Conservation (phyloP, 1,140 invertebrate genomes). For the Hormaphis cornu region DNA sequence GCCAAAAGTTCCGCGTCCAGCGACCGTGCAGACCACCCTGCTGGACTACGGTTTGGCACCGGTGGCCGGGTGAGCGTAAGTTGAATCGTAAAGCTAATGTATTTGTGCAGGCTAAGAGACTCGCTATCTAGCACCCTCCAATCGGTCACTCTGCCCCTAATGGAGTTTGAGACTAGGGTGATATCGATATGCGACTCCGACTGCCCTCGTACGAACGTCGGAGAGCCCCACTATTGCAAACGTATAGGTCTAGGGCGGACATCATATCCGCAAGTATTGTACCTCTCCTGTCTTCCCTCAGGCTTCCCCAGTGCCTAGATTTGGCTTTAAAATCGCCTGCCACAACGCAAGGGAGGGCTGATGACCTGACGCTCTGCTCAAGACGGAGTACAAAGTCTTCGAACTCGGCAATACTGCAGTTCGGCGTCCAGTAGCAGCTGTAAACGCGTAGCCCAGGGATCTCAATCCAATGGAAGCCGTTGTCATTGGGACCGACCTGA, state of each 20-base stretch:
- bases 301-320: not conserved
- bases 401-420: not conserved
- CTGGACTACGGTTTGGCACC: too few species aligned
- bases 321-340: not conserved
- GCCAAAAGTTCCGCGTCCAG: too few species aligned
- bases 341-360: accelerated
- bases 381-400: not conserved
- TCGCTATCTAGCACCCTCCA: too few species aligned
- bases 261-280: not conserved
- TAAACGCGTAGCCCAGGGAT: not conserved
- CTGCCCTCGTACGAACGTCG: too few species aligned
- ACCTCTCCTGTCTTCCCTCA: not conserved
- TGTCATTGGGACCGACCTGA: not conserved
- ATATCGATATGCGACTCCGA: not conserved
- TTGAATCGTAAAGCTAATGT: too few species aligned
- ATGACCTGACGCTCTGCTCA: not conserved
- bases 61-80: too few species aligned
- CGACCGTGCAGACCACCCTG: too few species aligned
- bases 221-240: not conserved
- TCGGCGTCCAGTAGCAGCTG: not conserved
- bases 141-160: too few species aligned
- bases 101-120: too few species aligned
- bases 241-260: not conserved
- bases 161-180: not conserved
- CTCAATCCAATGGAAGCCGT: not conserved